phyloP scores from a whole-genome alignment of 2,797 vertebrate genomes.

The Enteromius unitaeniatus region DNA sequence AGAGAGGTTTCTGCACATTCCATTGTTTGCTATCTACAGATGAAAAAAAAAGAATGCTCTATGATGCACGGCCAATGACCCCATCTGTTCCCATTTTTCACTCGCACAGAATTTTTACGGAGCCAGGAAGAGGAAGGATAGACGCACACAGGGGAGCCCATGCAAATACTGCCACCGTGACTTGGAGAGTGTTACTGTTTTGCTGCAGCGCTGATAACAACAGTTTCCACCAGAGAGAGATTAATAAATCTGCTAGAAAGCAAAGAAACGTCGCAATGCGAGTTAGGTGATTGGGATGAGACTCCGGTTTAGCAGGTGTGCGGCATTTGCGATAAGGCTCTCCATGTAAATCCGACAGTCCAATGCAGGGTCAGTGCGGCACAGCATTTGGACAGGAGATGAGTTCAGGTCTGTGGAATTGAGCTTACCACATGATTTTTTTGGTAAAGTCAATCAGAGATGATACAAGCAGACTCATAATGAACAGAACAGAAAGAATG shows the following conservation, averaged over 20 bases:
- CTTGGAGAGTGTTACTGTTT: constrained; percentile 37
- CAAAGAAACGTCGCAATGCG: constrained; percentile 7
- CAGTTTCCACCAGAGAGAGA: constrained; percentile 47
- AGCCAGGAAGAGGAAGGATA: constrained; percentile 29
- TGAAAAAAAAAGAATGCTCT: background rate
- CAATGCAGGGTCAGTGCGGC: background rate
- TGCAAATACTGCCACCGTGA: constrained; percentile 44
- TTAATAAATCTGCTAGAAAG: constrained; percentile 49
- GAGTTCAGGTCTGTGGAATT: background rate
- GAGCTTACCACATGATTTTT: background rate
- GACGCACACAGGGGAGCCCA: constrained; percentile 25
- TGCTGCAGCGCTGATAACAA: constrained; percentile 42
- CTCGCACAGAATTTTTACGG: constrained; percentile 10
- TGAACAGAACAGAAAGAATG: constrained; percentile 30
- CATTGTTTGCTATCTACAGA: constrained; percentile 39
- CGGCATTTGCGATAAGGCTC: constrained; percentile 33
- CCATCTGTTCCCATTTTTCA: constrained; percentile 41
- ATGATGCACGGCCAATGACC: constrained; percentile 21
- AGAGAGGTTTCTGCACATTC: constrained; percentile 32
- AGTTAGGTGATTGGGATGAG: constrained; percentile 41
- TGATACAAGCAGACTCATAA: background rate
- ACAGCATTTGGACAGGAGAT: background rate
- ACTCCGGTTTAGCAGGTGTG: constrained; percentile 47
- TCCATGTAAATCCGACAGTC: constrained; percentile 32
- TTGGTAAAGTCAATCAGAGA: constrained; percentile 16